Conservation (phyloP, 2,113 vertebrate species). For the Dunckerocampus dactyliophorus region DNA sequence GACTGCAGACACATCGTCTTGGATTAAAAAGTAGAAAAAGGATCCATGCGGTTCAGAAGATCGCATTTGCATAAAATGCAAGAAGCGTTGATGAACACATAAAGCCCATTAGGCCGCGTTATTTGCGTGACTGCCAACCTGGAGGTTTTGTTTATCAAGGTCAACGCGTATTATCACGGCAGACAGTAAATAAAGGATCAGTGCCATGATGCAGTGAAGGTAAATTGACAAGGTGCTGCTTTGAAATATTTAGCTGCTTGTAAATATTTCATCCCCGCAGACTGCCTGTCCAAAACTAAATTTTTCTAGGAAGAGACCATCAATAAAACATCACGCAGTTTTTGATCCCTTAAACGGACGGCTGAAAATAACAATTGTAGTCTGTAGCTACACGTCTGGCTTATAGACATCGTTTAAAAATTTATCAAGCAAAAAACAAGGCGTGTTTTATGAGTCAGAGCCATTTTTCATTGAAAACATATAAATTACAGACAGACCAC, state of each 20-base stretch:
- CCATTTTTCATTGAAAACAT: background rate
- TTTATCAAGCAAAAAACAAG: slow-evolving; percentile 27
- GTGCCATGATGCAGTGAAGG: slow-evolving; percentile 28
- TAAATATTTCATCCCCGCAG: slow-evolving; percentile 65
- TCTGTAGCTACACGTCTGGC: slow-evolving; percentile 41
- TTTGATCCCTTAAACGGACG: slow-evolving; percentile 58
- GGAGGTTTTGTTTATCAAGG: slow-evolving; percentile 5
- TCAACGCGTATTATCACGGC: slow-evolving; percentile 34
- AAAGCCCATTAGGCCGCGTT: background rate
- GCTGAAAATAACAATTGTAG: slow-evolving; percentile 56
- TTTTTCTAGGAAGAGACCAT: slow-evolving; percentile 38
- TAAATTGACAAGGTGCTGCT: slow-evolving; percentile 54
- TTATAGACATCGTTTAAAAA: slow-evolving; percentile 32
- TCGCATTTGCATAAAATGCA: background rate
- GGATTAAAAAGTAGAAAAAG: slow-evolving; percentile 8
- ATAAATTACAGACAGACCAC: background rate
- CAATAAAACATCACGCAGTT: slow-evolving; percentile 54
- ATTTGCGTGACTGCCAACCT: background rate
- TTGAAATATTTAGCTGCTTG: slow-evolving; percentile 58
- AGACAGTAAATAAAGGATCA: slow-evolving; percentile 51
- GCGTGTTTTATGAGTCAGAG: background rate
- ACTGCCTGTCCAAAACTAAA: slow-evolving; percentile 34
- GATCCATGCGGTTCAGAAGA: background rate
- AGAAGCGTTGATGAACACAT: slow-evolving; percentile 6
- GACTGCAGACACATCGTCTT: slow-evolving; percentile 12